A percentile compares a stretch with the other conserved stretches of the same genome.
phyloP scores from a whole-genome alignment of 1,140 invertebrate species.

The Anoplolepis gracilipes region DNA sequence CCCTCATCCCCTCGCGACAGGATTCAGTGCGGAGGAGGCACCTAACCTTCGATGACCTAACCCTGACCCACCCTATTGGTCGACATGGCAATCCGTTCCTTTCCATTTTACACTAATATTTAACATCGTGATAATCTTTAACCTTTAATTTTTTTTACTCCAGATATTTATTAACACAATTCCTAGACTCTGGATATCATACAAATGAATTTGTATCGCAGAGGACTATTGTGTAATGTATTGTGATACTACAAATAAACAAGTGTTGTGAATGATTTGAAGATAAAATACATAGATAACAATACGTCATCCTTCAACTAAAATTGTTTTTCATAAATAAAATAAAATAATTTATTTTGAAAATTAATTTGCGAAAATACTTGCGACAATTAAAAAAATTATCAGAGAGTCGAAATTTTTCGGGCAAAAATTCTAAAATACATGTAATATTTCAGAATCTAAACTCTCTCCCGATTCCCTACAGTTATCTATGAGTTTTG shows the following conservation, averaged over 20 bases:
- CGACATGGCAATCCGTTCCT: background rate
- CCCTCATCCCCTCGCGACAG: conserved; percentile 10
- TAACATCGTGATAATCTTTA: conserved; percentile 7
- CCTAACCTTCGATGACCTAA: conserved; percentile 74
- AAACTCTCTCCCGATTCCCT: background rate
- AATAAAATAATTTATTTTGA: too few relatives aligned
- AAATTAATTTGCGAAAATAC: too few relatives aligned
- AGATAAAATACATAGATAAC: background rate
- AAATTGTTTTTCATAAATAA: background rate
- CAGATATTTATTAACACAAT: too few relatives aligned
- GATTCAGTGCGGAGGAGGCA: conserved; percentile 29
- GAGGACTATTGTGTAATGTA: background rate
- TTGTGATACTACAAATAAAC: background rate
- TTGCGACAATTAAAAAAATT: too few relatives aligned
- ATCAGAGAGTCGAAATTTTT: too few relatives aligned
- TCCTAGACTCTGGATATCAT: background rate
- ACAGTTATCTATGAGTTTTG: background rate
- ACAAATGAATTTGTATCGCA: background rate
- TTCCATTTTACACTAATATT: background rate
- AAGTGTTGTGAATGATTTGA: background rate
- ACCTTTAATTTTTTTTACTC: too few relatives aligned
- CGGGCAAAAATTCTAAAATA: too few relatives aligned
- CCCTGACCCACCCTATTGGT: conserved; percentile 71
- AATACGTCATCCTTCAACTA: background rate
- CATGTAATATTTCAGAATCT: background rate